Evolutionary conservation across 2,797 vertebrate species (phyloP), one percentile per base, ranked within the genome.

Genomic region (Pagetopsis macropterus): DNA sequence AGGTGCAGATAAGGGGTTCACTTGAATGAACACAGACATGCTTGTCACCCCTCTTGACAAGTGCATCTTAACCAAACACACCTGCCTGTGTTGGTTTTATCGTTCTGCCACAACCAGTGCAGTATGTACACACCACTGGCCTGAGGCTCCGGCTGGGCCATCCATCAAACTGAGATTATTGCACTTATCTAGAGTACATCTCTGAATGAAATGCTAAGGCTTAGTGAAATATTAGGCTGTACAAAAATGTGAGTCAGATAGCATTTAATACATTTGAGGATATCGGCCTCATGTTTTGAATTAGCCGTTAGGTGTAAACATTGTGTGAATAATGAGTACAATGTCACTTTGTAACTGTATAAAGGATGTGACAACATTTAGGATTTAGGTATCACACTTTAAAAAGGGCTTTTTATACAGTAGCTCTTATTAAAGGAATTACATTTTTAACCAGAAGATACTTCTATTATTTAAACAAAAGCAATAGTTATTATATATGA

Each of bases 21-120:
- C 93, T 94, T 93, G 90, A 95, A 94, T 92, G 91, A 93, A 91
- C 91, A 91, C 89, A 91, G 88, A 92, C 90, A 79, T 91, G 89
- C 87, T 88, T 88, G 91, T 93, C 93, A 94, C 84, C 91, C 89
- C 86, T 81, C 91, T 93, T 92, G 93, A 94, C 94, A 93, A 89
- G 92, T 89, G 90, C 90, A 92, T 92, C 91, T 93, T 93, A 94
- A 94, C 90, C 93, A 94, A 94, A 95, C 93, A 95, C 94, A 94
- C 92, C 89, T 94, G 92, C 87, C 82, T 69, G 13, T 91, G 90
- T 88, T 86, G 84, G 87, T 85, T 89, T 93, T 93, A 94, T 94
- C 88, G n/a, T 86, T 78, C 77, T 81, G 86, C 86, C 54, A 74
- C 91, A 91, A 88, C 84, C 86, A 76, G 78, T 84, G 87, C 92